Evolutionary conservation across 1,140 invertebrate genomes (phyloP).

Genomic region (Drosophila melanica): DNA sequence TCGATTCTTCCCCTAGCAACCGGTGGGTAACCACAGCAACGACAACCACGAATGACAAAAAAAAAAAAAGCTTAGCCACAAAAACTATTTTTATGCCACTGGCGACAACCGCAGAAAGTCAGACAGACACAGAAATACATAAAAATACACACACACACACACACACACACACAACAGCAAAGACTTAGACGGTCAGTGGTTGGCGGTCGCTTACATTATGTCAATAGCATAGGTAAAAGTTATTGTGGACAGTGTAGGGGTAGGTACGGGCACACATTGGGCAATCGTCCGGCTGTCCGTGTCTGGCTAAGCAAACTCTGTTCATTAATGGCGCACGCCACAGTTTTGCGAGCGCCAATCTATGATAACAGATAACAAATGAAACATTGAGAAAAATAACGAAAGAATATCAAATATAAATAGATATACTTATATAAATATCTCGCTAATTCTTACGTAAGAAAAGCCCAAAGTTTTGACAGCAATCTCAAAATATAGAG

Average conservation of each 20-base stretch:
- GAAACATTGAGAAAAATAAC: conserved; percentile 25
- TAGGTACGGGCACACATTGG: background rate
- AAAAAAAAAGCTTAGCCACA: conserved; percentile 22
- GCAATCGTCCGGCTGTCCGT: conserved; percentile 27
- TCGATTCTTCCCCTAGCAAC: conserved; percentile 71
- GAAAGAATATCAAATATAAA: background rate
- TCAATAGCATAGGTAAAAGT: conserved; percentile 63
- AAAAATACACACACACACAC: conserved; percentile 20
- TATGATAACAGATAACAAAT: conserved; percentile 52
- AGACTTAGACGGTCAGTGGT: conserved; percentile 7
- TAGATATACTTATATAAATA: background rate
- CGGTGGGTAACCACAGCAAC: conserved; percentile 49
- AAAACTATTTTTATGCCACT: conserved; percentile 77
- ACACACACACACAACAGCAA: conserved; percentile 19
- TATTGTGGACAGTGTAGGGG: background rate
- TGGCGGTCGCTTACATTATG: conserved; percentile 72
- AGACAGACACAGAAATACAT: conserved; percentile 36
- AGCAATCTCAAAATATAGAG: too few species aligned
- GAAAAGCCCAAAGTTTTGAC: too few species aligned
- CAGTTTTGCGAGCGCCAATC: conserved; percentile 41
- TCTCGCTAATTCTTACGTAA: too few species aligned
- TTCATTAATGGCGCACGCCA: conserved; percentile 80
- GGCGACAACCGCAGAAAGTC: conserved; percentile 55
- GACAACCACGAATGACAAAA: conserved; percentile 35
- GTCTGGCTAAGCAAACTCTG: conserved; percentile 78